A percentile compares a stretch with the other conserved stretches of the same genome.
Evolutionary conservation across 2,797 vertebrate genomes (phyloP).

Genomic region (Gallinago stenura): DNA sequence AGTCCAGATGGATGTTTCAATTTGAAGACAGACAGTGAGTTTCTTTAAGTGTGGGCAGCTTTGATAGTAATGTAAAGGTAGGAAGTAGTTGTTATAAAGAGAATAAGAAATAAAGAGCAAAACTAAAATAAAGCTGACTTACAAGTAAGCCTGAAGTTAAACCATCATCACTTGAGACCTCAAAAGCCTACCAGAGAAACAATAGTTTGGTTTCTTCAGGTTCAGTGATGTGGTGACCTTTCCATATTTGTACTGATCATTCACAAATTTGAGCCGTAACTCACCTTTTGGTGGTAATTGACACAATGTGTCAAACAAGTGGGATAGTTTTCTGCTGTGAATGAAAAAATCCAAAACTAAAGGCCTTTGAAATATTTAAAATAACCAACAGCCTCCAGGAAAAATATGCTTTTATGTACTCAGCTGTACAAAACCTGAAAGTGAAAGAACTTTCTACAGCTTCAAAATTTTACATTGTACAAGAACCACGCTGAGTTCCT

Average conservation of each 20-base stretch:
- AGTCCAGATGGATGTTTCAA: not conserved
- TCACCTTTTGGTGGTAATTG: not conserved
- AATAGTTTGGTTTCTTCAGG: not conserved
- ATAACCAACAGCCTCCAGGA: not conserved
- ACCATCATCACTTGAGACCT: not conserved
- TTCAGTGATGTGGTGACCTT: not conserved
- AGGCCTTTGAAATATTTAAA: not conserved
- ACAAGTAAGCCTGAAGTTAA: not conserved
- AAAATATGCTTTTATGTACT: not conserved
- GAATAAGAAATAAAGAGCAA: not conserved
- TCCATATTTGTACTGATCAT: not conserved
- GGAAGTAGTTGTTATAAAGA: not conserved
- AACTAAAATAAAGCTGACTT: not conserved
- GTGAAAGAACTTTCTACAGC: not conserved
- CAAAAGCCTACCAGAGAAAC: not conserved
- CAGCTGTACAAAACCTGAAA: not conserved
- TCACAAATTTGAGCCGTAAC: not conserved
- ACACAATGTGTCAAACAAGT: not conserved
- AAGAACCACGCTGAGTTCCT: not conserved
- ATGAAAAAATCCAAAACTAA: not conserved
- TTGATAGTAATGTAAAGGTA: constrained; percentile 2
- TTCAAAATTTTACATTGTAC: not conserved
- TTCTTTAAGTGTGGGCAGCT: not conserved
- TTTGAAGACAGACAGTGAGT: not conserved
- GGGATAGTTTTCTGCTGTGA: not conserved